Evolutionary conservation across 2,888 invertebrate species (phyloP).

Genomic region (Alloplasta piceator): DNA sequence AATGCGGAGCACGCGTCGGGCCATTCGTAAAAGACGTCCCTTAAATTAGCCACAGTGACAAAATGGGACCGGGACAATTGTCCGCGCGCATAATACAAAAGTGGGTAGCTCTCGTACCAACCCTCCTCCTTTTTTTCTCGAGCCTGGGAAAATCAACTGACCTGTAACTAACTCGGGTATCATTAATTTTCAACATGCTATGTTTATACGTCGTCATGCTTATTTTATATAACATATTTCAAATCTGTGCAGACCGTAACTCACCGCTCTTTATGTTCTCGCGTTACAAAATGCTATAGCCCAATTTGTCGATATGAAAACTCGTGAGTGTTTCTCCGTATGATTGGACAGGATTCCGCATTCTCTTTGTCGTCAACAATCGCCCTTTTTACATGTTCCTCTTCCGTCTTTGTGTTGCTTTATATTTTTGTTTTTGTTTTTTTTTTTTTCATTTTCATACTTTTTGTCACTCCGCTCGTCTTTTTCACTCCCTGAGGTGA

Average conservation of each 20-base stretch:
- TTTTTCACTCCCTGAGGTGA: slow-evolving; percentile 56
- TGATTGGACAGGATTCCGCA: slow-evolving; percentile 28
- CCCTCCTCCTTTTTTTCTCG: slow-evolving; percentile 62
- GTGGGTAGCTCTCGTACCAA: slow-evolving; percentile 51
- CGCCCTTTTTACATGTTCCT: not conserved
- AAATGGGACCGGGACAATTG: slow-evolving; percentile 66
- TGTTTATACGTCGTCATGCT: slow-evolving; percentile 76
- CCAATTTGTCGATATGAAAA: slow-evolving; percentile 69
- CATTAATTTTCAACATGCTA: slow-evolving; percentile 81
- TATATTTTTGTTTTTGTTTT: slow-evolving; percentile 9
- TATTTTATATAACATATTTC: too few relatives aligned
- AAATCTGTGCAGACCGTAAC: slow-evolving; percentile 17
- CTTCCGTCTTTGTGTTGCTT: not conserved
- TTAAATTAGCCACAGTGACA: slow-evolving; percentile 83
- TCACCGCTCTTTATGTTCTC: slow-evolving; percentile 32
- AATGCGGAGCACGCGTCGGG: slow-evolving; percentile 66
- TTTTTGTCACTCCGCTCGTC: slow-evolving; percentile 30
- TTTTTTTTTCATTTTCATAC: slow-evolving; percentile 17
- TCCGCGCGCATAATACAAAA: slow-evolving; percentile 31
- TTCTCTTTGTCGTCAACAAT: slow-evolving; percentile 3
- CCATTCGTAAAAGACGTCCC: slow-evolving; percentile 72
- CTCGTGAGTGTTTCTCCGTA: slow-evolving; percentile 11
- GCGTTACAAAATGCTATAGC: slow-evolving; percentile 68
- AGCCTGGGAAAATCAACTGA: slow-evolving; percentile 83
- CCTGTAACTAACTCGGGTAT: slow-evolving; percentile 83